A percentile compares a stretch with the other conserved stretches of the same genome.
phyloP scores from a whole-genome alignment of 2,888 invertebrate species.

The Nomada fucata region DNA sequence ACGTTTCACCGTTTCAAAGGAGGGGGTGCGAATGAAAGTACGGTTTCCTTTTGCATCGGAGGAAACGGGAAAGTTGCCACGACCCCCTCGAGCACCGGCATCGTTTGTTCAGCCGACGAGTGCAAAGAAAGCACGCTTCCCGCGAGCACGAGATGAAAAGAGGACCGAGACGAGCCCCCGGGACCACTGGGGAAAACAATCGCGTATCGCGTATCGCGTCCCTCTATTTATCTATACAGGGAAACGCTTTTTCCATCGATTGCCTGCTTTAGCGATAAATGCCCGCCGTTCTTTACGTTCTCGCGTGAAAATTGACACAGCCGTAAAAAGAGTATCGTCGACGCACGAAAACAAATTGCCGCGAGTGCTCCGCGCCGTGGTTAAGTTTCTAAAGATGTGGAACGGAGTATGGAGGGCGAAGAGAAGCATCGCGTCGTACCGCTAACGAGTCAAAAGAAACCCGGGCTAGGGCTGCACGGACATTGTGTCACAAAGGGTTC shows the following conservation, averaged over 20 bases:
- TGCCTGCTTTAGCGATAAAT: not conserved
- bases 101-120: slow-evolving; percentile 31
- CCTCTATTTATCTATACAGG: not conserved
- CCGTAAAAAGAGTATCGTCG: not conserved
- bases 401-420: too few species aligned
- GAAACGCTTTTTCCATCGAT: slow-evolving; percentile 31
- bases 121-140: slow-evolving; percentile 42
- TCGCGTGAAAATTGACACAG: not conserved
- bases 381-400: too few species aligned
- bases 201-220: slow-evolving; percentile 24
- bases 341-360: not conserved
- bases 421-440: too few species aligned
- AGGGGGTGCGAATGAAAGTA: slow-evolving; percentile 10
- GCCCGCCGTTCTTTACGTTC: not conserved
- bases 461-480: slow-evolving; percentile 21
- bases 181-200: slow-evolving; percentile 24
- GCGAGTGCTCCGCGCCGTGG: not conserved
- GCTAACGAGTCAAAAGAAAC: too few species aligned
- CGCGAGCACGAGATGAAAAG: not conserved
- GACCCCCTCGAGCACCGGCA: slow-evolving; percentile 40
- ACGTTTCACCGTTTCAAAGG: slow-evolving; percentile 21
- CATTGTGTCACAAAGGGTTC: slow-evolving; percentile 78
- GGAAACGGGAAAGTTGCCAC: slow-evolving; percentile 17
- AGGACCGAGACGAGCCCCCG: slow-evolving; percentile 27
- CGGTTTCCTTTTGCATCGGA: slow-evolving; percentile 28